Conservation (phyloP, 2,797 vertebrate genomes). For the Mormyrops boulengeri region DNA sequence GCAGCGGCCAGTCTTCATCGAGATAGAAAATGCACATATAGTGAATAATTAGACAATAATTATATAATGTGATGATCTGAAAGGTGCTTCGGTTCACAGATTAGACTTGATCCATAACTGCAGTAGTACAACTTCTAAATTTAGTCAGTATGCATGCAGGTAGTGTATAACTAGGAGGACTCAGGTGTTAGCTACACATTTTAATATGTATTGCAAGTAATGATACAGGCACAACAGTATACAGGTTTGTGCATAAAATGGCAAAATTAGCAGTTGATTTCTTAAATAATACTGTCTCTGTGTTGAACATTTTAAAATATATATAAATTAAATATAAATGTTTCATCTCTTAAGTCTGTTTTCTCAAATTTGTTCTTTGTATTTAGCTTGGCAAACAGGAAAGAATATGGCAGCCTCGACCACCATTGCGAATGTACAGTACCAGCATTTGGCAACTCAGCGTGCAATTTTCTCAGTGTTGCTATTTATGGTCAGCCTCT, state of each 20-base stretch:
- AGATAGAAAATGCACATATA: background rate
- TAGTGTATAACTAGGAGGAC: background rate
- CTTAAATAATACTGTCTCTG: background rate
- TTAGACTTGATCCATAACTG: background rate
- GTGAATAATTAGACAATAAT: background rate
- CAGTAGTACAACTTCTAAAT: background rate
- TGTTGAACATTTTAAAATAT: background rate
- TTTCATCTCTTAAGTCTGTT: background rate
- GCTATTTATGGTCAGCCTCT: background rate
- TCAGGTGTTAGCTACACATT: background rate
- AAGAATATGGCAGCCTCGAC: background rate
- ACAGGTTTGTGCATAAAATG: background rate
- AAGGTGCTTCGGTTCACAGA: background rate
- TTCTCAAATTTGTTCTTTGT: background rate
- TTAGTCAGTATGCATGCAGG: background rate
- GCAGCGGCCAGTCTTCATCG: background rate
- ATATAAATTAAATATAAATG: background rate
- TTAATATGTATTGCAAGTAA: background rate
- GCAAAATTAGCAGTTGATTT: background rate
- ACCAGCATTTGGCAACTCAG: background rate
- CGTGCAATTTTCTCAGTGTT: background rate
- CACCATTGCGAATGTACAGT: background rate
- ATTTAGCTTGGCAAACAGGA: background rate
- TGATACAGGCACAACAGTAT: background rate
- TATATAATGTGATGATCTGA: background rate